These are phyloP conservation scores for Argynnis bischoffii DNA, from an alignment of 2,888 invertebrate genomes.

Conservation along the genomic window DNA sequence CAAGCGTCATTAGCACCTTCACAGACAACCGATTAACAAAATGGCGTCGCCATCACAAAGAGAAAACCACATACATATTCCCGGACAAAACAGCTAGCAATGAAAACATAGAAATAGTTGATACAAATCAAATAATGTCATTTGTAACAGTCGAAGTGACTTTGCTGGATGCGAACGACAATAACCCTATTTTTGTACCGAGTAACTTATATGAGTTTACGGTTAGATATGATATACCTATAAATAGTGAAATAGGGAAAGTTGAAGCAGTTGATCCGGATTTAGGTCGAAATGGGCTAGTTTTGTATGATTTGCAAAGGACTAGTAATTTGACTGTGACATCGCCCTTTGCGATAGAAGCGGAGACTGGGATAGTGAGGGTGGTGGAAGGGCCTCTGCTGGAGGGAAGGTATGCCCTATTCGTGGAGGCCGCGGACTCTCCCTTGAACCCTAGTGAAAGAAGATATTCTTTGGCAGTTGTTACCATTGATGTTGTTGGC, in stretches of 20 bases:
- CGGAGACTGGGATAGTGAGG: slow-evolving; percentile 86
- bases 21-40: slow-evolving; percentile 68
- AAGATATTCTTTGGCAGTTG: slow-evolving; percentile 91
- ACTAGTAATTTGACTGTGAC: slow-evolving; percentile 84
- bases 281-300: slow-evolving; percentile 86
- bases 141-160: slow-evolving; percentile 90
- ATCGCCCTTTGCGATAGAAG: slow-evolving; percentile 87
- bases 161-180: slow-evolving; percentile 94
- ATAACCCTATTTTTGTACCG: slow-evolving; percentile 92
- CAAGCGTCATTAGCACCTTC: slow-evolving; percentile 84
- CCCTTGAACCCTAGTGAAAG: slow-evolving; percentile 92
- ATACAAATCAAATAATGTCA: slow-evolving; percentile 69
- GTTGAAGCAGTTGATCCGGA: slow-evolving; percentile 93
- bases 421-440: slow-evolving; percentile 92
- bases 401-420: slow-evolving; percentile 89
- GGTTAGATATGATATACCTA: slow-evolving; percentile 85
- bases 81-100: slow-evolving; percentile 69
- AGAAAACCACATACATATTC: slow-evolving; percentile 75
- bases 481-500: slow-evolving; percentile 88
- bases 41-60: slow-evolving; percentile 62
- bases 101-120: slow-evolving; percentile 73
- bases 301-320: slow-evolving; percentile 88
- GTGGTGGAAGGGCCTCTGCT: slow-evolving; percentile 85
- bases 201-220: slow-evolving; percentile 91
- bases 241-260: slow-evolving; percentile 89